These are phyloP conservation scores for Aphelenchoides bicaudatus DNA, from an alignment of 2,888 invertebrate genomes.

Conservation along the genomic window DNA sequence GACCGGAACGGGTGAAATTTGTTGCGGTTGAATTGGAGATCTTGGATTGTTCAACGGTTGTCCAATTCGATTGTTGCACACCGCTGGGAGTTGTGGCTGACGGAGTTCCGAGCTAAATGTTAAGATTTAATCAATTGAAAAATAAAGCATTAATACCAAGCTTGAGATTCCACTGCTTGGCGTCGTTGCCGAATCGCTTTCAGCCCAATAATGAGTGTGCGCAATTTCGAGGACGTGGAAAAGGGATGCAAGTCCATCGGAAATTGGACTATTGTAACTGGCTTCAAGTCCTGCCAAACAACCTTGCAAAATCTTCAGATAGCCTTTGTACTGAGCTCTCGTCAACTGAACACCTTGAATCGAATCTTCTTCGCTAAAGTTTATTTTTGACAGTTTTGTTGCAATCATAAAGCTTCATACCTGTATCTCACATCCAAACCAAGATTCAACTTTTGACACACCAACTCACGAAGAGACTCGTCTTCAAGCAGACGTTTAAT, in stretches of 20 bases:
- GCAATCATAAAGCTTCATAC: too few relatives aligned
- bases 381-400: too few relatives aligned
- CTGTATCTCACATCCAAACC: constrained; percentile 87
- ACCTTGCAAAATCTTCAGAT: constrained; percentile 84
- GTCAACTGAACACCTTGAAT: constrained; percentile 91
- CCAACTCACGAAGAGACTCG: constrained; percentile 92
- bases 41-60: background rate
- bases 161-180: constrained; percentile 33
- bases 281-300: constrained; percentile 68
- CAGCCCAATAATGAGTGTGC: constrained; percentile 86
- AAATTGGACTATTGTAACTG: constrained; percentile 68
- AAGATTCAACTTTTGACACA: constrained; percentile 87
- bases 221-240: constrained; percentile 95
- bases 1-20: constrained; percentile 5
- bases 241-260: constrained; percentile 90
- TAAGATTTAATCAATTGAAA: background rate
- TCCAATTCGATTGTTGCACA: background rate
- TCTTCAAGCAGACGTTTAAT: constrained; percentile 80
- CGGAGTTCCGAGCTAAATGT: constrained; percentile 39
- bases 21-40: background rate
- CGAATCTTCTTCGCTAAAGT: constrained; percentile 81
- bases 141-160: constrained; percentile 27
- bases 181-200: constrained; percentile 34
- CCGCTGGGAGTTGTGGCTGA: constrained; percentile 40
- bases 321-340: constrained; percentile 90